Base-by-base conservation (phyloP, 2,113 vertebrate genomes). In the Sigmodon hispidus region DNA sequence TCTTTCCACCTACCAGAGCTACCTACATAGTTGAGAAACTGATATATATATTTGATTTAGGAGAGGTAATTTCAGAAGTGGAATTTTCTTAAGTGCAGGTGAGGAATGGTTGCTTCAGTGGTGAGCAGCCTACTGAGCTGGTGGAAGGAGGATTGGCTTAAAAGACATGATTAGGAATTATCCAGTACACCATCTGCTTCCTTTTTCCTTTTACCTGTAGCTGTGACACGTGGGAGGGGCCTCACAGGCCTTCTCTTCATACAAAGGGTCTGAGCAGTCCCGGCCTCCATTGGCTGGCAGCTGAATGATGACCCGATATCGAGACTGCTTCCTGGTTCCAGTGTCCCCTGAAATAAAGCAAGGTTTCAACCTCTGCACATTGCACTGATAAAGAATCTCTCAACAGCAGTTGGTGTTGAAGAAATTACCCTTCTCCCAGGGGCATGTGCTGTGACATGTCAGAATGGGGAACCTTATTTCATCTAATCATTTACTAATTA, bases 201-300 rank as follows among this genome's bases (percentile, higher is more conserved):
- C 4, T 11, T 69, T 26, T 34, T 55, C 36, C 81, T 17, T 24
- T 97, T 98, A 99, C 99, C 99, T 99, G 99, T 99, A 99, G 63
- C 98, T 99, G 0, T 99, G 98, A 96, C 99, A 99, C 86, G 97
- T 70, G 0, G 97, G 98, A 59, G 99, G 98, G 31, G 97, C 87
- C 91, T 99, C 99, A 4, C 99, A 99, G 45, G 99, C 99, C 95
- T 97, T 99, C 96, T 99, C 99, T 96, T 99, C 99, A 83, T 99
- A 99, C 65, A 99, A 98, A 6, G 98, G 97, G 15, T 99, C 99
- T 0, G 99, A 98, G 97, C 99, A 99, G n/a, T 99, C 99, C 73
- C 98, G 99, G 83, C 99, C 99, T 22, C 99, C 99, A 0, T 99
- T 99, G 96, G 99, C 98, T 0, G 99, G 99, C 57, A 98, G 98